A percentile compares a stretch with the other conserved stretches of the same genome.
Evolutionary conservation across 2,888 invertebrate species (phyloP).

Genomic region (Folsomia candida): DNA sequence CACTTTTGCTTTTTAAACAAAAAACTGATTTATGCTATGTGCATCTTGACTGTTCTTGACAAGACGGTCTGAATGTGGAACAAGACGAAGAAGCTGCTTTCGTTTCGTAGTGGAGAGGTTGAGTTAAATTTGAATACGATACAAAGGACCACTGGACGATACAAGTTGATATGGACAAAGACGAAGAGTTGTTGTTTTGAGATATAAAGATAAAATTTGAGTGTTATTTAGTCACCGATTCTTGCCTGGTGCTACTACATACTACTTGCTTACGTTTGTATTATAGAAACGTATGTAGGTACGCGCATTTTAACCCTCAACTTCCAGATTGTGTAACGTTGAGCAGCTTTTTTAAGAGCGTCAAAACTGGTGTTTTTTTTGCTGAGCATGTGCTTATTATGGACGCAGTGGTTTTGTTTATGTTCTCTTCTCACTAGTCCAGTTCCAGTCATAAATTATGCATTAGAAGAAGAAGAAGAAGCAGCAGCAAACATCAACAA

Average conservation of each 20-base stretch:
- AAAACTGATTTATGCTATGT: neutral
- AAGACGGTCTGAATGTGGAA: neutral
- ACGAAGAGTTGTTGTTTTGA: neutral
- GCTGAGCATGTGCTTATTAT: slow-evolving; percentile 18
- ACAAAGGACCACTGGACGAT: too few species aligned
- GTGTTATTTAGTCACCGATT: neutral
- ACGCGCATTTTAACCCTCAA: too few species aligned
- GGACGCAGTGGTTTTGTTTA: slow-evolving; percentile 13
- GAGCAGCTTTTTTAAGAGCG: neutral
- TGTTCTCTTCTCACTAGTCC: slow-evolving; percentile 13
- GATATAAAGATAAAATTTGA: neutral
- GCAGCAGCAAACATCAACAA: slow-evolving; percentile 5
- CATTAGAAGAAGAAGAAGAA: slow-evolving; percentile 5
- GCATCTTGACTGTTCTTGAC: neutral
- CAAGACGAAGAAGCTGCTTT: neutral
- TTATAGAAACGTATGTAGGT: too few species aligned
- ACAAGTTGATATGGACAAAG: neutral
- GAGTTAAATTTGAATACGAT: slow-evolving; percentile 4
- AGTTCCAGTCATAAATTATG: slow-evolving; percentile 16
- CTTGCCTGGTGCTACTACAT: neutral
- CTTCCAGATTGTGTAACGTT: too few species aligned
- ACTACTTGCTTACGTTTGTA: neutral
- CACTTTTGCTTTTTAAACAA: neutral
- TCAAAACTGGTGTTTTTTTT: slow-evolving; percentile 1
- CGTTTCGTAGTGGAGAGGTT: neutral